Base-by-base conservation (phyloP, 2,888 invertebrate genomes). In the Geotrupes spiniger region DNA sequence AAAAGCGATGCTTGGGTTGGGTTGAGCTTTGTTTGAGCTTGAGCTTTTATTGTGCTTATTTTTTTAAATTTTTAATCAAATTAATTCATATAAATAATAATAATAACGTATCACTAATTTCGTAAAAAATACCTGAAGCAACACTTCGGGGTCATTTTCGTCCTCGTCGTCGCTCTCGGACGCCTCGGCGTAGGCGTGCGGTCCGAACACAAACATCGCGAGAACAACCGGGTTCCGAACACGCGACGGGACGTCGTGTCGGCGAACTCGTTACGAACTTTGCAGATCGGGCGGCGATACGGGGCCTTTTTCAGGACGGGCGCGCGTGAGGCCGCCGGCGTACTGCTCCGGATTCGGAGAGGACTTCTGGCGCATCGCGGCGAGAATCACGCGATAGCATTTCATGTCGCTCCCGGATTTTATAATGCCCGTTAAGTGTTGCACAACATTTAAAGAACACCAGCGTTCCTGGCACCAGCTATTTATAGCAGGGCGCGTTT, bases 141-240 rank as follows among this genome's bases (percentile, higher is more conserved):
- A 49, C 6, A 52, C 54, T 46, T 61, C 63, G 6, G 68, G 67
- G 59, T 68, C 65, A 42, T 55, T 55, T 42, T 63, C 60, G 10
- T 55, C 53, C 31, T 66, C 68, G 4, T 57, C 54, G 40, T 64
- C 65, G 2, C 56, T 54, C 33, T 66, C 62, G 4, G 60, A 57
- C 16, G 58, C 58, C 3, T 59, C 59, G 2, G 51, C 49, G 11
- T 55, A 56, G 12, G 57, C 55, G 2, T 56, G 61, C 6, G 66
- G 61, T 9, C 66, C 68, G 46, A 67, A 63, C 3, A 70, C 68
- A 38, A 70, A 70, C 70, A 70, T 70, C n/a, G n/a, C n/a, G n/a
- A n/a, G n/a, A n/a, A n/a, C n/a, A n/a, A n/a, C n/a, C n/a, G n/a
- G n/a, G n/a, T n/a, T n/a, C n/a, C n/a, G n/a, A n/a, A n/a, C n/a